Base-by-base conservation (phyloP, 2,888 invertebrate genomes). In the Leptothorax acervorum region DNA sequence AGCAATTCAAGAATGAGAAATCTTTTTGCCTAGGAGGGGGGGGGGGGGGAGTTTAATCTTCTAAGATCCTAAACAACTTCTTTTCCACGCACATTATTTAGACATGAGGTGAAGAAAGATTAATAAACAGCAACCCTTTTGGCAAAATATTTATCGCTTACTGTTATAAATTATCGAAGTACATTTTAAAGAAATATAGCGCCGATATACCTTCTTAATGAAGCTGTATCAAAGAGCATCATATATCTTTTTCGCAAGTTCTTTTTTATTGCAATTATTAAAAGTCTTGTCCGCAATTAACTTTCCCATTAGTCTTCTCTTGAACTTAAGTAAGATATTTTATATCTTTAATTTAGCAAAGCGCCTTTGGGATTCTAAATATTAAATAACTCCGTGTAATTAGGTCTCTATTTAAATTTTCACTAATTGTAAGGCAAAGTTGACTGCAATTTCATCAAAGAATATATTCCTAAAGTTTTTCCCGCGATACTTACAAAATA, bases 321-420 rank as follows among this genome's bases (percentile, higher is more conserved):
- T 63, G 9, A 62, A 23, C 23, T 75, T 23, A 23, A 48, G 5
- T 42, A 65, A 65, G 12, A 31, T 45, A 15, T 55, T n/a, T n/a
- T 15, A 42, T 3, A 42, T 55, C 4, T 78, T 63, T 11, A 39
- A 23, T 62, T 48, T 53, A 35, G 18, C 60, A 57, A 60, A 71
- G 12, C 18, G 3, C 23, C 8, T 57, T 71, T 60, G 35, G 31
- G 15, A 35, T 68, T 70, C 68, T 35, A n/a, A 57, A 31, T 57
- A 70, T 70, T 60, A 79, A 79, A 68, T 68, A 78, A 70, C 35
- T 51, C 1, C 3, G 23, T 31, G n/a, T 48, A 60, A 39, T 79
- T 28, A 60, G 12, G 35, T 71, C 35, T 35, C 45, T 79, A 23
- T 48, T 70, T 60, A 60, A 79, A 78, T 51, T 62, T 31, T 79